Evolutionary conservation across 2,888 invertebrate species (phyloP), one percentile per base, ranked within the genome.

Genomic region (Gnatocerus cornutus): DNA sequence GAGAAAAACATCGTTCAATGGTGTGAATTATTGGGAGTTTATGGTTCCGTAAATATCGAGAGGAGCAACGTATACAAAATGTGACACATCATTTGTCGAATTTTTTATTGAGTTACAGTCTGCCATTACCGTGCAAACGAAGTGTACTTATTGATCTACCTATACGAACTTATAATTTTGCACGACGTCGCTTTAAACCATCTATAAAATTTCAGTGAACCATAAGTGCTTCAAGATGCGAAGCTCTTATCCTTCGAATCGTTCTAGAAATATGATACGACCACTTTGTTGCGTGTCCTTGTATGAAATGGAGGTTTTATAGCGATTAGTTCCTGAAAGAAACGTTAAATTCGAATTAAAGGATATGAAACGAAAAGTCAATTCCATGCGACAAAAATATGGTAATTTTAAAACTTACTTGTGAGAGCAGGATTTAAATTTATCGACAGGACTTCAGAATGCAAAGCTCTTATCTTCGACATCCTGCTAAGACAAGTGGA

Each of bases 401-500:
- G 41, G 13, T 41, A 41, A 41, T 41, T 41, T 41, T 41, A 13
- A 3, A n/a, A 5, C 37, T 37, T 37, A 37, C 37, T 5, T 41
- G 10, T 41, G 10, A 41, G 41, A 13, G 41, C 33, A 12, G 10
- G 6, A 41, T 41, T 41, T 41, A 41, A 50, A 29, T 50, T 29
- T 50, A 21, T 21, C 4, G 48, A 53, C 53, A 37, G 27, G n/a
- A 13, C 16, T 53, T 13, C 8, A 37, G 27, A 37, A 53, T 53
- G 37, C 37, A 53, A 46, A 30, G 53, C 53, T 13, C 53, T 33
- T 53, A 27, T 33, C 33, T n/a, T 53, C n/a, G 37, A 13, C 27
- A 30, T 13, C 53, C 53, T 53, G 53, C 53, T 50, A 53, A 53
- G 53, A 53, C 53, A 37, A 53, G 53, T 53, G 53, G 53, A 53